Percentiles rank a stretch among this genome's conserved stretches.
Conservation (phyloP, 2,888 invertebrate species). For the Macropis europaea region DNA sequence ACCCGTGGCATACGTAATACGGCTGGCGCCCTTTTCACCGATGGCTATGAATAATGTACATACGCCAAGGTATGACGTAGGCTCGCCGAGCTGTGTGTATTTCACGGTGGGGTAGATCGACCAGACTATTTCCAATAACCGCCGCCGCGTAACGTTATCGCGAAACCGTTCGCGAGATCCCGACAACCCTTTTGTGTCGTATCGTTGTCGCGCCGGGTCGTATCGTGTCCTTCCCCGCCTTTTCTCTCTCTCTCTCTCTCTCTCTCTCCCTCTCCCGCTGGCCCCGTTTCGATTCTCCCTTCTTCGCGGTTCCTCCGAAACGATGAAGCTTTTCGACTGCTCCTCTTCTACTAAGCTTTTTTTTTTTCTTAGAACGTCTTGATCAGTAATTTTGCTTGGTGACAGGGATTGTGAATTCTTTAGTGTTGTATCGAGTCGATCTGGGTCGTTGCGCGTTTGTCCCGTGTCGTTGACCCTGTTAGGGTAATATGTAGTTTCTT, state of each 20-base stretch:
- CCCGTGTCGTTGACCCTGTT: no score
- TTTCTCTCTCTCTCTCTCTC: background rate
- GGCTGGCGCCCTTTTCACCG: slow-evolving; percentile 78
- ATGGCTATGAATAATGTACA: slow-evolving; percentile 78
- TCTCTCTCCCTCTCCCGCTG: background rate
- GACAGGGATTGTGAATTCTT: no score
- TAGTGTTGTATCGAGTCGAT: no score
- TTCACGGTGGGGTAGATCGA: slow-evolving; percentile 68
- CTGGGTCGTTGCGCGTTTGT: no score
- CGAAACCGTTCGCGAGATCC: slow-evolving; percentile 44
- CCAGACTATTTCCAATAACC: slow-evolving; percentile 68
- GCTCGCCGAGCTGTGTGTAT: slow-evolving; percentile 66
- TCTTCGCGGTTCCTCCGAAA: slow-evolving; percentile 2
- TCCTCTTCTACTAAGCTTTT: no score
- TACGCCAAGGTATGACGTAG: slow-evolving; percentile 75
- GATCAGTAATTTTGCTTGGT: no score
- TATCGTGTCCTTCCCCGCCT: background rate
- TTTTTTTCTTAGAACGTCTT: no score
- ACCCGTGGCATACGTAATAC: slow-evolving; percentile 78
- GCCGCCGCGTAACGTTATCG: slow-evolving; percentile 58
- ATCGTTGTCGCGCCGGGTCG: background rate
- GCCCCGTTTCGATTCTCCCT: background rate
- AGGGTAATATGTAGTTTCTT: no score
- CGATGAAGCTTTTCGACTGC: background rate
- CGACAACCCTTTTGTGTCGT: slow-evolving; percentile 49